Conservation (phyloP, 2,113 vertebrate species). For the Apeltes quadracus region DNA sequence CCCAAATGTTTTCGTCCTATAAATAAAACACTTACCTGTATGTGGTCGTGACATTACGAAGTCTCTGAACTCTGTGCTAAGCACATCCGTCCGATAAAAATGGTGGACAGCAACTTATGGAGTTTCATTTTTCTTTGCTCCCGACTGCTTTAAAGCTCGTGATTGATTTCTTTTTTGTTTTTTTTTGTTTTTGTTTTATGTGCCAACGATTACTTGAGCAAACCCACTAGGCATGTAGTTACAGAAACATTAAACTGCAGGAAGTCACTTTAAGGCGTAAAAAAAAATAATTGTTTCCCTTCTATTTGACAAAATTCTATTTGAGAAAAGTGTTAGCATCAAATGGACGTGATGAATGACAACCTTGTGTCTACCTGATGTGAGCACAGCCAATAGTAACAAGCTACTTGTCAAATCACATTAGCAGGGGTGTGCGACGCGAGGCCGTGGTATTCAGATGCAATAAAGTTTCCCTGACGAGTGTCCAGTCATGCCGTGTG, state of each 20-base stretch:
- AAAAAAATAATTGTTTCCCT: neutral
- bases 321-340: constrained; percentile 12
- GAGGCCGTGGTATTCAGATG: constrained; percentile 45
- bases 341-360: neutral
- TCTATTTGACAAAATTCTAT: neutral
- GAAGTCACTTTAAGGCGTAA: too few species aligned
- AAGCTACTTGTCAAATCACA: constrained; percentile 24
- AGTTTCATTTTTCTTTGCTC: neutral
- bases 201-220: neutral
- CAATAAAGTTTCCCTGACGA: constrained; percentile 61
- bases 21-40: constrained; percentile 67
- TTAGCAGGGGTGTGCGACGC: constrained; percentile 6
- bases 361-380: neutral
- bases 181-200: neutral
- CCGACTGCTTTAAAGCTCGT: constrained; percentile 10
- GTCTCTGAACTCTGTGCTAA: constrained; percentile 3
- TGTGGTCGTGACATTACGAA: constrained; percentile 36
- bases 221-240: neutral
- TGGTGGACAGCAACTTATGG: neutral
- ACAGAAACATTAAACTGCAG: constrained; percentile 11
- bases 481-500: constrained; percentile 37
- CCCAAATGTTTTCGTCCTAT: constrained; percentile 62
- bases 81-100: neutral
- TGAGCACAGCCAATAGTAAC: constrained; percentile 7
- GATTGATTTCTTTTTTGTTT: neutral